Evolutionary conservation across 2,797 vertebrate species (phyloP), one percentile per base, ranked within the genome.

Genomic region (Chaetodon trifasciatus): DNA sequence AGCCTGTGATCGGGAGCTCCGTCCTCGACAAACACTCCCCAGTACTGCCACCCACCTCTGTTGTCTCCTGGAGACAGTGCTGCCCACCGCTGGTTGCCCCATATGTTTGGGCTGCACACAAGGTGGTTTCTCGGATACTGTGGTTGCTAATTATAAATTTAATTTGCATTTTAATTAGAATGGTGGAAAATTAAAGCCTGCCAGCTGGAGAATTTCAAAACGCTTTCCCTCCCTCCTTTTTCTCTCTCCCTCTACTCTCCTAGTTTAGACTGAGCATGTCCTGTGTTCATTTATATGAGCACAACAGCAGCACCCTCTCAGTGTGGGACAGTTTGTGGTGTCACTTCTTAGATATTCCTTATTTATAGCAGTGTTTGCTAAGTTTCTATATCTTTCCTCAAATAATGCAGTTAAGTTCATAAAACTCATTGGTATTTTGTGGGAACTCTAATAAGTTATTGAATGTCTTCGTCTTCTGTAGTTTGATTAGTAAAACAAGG

Each of bases 121-220:
- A 97, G 97, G 97, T 98, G 97, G 96, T 97, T 98, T 97, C 97
- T 97, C 97, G 97, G 97, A 98, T 98, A 98, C 97, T 96, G 94
- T 97, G 97, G 96, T 97, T 98, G 98, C 98, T 99, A 99, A 99
- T 99, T 99, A 99, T 99, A 99, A 98, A 99, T 99, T 99, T 98
- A 98, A 99, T 99, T 99, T 99, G 98, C 98, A 99, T 99, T 99
- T 99, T 99, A 99, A 99, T 99, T 99, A 99, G 97, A 98, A 98
- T 96, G 97, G 97, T 96, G 96, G 97, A 97, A 99, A 99, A 99
- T 99, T 98, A 99, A 98, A 98, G 97, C 96, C 93, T 97, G 96
- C 98, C 98, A 99, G 98, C 98, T 99, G 98, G 98, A 99, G 97
- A 97, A 98, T 98, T 98, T 97, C 97, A 97, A 98, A 98, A 97